Base-by-base conservation (phyloP, 2,888 invertebrate genomes). In the Frankliniella fusca region DNA sequence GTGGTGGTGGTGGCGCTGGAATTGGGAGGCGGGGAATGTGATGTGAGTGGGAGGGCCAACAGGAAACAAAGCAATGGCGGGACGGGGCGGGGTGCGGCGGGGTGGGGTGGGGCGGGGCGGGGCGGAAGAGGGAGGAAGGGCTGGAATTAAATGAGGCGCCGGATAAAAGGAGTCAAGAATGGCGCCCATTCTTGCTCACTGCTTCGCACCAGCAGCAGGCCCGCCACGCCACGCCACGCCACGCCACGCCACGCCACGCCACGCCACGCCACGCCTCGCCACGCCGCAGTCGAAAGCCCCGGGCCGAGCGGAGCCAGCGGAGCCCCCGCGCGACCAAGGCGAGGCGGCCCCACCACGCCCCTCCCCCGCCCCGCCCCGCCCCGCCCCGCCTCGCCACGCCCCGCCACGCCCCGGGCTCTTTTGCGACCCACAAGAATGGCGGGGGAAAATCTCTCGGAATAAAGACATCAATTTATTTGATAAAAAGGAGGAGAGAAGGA, bases 41-140 rank as follows among this genome's bases (percentile, higher is more conserved):
- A 70, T 70, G 70, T 70, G 70, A 70, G 70, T 70, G 70, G 70
- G 70, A 70, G 70, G 70, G 70, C 70, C 70, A 20, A 70, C 70
- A 23, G 70, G 23, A 70, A 70, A 70, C 70, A 70, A 70, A 70
- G 70, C 23, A 23, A 23, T 23, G 70, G 70, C 23, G n/a, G 23
- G 23, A 11, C 23, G 23, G 8, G 70, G n/a, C 3, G 65, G 3
- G 65, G 65, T 18, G 65, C 2, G 18, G 65, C n/a, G 20, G 65
- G 65, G 65, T 1, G 20, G 20, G 65, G 65, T 2, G 65, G 20
- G 20, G 70, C n/a, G 70, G 70, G 70, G 5, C 23, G 70, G 11
- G 70, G 23, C 23, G 23, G 70, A 9, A 10, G n/a, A 11, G 70
- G 70, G 23, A 7, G 70, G 70, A 20, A 23, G 70, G 70, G 70